phyloP scores from a whole-genome alignment of 2,888 invertebrate species.

The Drosophila kuntzei region DNA sequence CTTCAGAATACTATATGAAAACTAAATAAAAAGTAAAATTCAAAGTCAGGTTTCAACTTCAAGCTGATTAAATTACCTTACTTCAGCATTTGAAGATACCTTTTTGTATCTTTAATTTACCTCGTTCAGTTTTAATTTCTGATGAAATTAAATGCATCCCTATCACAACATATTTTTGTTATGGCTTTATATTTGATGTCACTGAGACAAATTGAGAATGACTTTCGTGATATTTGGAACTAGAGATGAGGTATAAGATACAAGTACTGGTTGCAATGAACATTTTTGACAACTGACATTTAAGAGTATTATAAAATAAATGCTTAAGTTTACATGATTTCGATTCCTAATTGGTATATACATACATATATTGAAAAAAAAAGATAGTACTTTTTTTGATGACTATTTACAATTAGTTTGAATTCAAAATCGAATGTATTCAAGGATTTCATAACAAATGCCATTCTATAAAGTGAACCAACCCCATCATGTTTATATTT shows the following conservation, averaged over 20 bases:
- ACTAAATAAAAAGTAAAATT: not conserved
- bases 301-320: too few relatives aligned
- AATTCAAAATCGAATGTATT: conserved; percentile 39
- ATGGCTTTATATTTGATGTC: not conserved
- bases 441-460: not conserved
- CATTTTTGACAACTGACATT: not conserved
- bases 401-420: not conserved
- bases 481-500: conserved; percentile 1
- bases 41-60: not conserved
- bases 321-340: not conserved
- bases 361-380: too few relatives aligned
- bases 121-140: not conserved
- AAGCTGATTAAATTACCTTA: not conserved
- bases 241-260: not conserved
- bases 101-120: not conserved
- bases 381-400: not conserved
- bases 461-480: not conserved
- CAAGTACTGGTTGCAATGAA: not conserved
- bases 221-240: not conserved
- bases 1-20: not conserved
- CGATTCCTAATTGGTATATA: not conserved
- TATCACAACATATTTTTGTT: not conserved
- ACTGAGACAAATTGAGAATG: not conserved
- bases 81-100: not conserved
- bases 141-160: not conserved